A percentile compares a stretch with the other conserved stretches of the same genome.
Evolutionary conservation across 2,113 vertebrate species (phyloP).

Genomic region (Nettapus auritus): DNA sequence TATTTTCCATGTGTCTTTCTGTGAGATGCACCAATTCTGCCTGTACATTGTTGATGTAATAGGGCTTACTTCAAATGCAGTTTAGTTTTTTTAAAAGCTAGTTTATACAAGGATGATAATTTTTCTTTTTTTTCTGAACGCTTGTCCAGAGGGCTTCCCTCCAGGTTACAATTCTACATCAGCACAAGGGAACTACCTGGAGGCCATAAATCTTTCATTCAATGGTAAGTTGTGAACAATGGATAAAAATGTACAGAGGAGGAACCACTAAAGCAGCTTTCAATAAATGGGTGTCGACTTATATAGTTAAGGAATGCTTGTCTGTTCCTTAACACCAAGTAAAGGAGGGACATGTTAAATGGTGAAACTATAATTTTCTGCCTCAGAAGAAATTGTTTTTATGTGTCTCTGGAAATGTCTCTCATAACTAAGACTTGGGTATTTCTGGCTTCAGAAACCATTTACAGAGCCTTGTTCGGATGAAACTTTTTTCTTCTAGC

Average conservation of each 20-base stretch:
- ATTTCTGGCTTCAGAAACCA: not conserved
- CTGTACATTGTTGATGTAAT: not conserved
- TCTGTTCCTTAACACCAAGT: not conserved
- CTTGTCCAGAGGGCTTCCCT: conserved; percentile 88
- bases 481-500: not conserved
- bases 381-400: not conserved
- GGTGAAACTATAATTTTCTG: not conserved
- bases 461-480: not conserved
- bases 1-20: not conserved
- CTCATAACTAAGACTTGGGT: not conserved
- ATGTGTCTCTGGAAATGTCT: not conserved
- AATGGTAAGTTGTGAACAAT: conserved; percentile 84
- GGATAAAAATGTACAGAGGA: not conserved
- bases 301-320: not conserved
- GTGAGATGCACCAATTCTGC: not conserved
- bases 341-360: not conserved
- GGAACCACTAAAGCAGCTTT: not conserved
- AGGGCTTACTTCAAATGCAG: not conserved
- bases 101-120: not conserved
- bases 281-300: not conserved
- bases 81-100: not conserved
- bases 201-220: conserved; percentile 98
- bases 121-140: not conserved
- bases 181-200: conserved; percentile 96
- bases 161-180: conserved; percentile 93